Evolutionary conservation across 1,140 invertebrate species (phyloP), one percentile per base, ranked within the genome.

Genomic region (Drosophila teissieri): DNA sequence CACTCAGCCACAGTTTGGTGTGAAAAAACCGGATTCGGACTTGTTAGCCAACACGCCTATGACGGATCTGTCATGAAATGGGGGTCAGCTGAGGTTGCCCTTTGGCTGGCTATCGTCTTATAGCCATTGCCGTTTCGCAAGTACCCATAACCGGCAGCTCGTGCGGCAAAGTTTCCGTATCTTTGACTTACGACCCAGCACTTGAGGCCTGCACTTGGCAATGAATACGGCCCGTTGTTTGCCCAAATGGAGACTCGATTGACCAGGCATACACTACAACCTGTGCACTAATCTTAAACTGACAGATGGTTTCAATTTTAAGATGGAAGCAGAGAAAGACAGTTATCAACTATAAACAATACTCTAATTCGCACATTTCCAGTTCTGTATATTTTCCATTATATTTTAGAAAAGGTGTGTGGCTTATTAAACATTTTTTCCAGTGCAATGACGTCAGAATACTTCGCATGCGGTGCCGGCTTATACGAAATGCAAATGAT

Each of bases 401-500:
- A 1, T 14, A 10, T 39, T 39, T 39, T n/a, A n/a, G 4, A 4
- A 2, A 31, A 31, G 8, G 2, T 8, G 7, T 3, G 31, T 8
- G 8, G 31, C 3, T 31, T 31, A 3, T 8, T 10, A 10, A 3
- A 24, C 24, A 24, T 7, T 60, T 60, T 27, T 48, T 12, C 11
- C 19, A 27, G 34, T 60, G 51, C 42, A 17, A 2, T 15, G 10
- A 39, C 70, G 68, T 61, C 57, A 56, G 46, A 22, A 39, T 44
- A 34, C 34, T 37, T 57, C 44, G 73, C 73, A 75, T 75, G 73
- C 40, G 39, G 8, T 39, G 8, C 46, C 31, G 49, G 53, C 69
- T 73, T 45, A 56, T 64, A 37, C 27, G 39, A 53, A 74, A 75
- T 82, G 80, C 65, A 83, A 83, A 83, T 78, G 53, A 75, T 70